Base-by-base conservation (phyloP, 1,140 invertebrate species). In the Philaenus spumarius region DNA sequence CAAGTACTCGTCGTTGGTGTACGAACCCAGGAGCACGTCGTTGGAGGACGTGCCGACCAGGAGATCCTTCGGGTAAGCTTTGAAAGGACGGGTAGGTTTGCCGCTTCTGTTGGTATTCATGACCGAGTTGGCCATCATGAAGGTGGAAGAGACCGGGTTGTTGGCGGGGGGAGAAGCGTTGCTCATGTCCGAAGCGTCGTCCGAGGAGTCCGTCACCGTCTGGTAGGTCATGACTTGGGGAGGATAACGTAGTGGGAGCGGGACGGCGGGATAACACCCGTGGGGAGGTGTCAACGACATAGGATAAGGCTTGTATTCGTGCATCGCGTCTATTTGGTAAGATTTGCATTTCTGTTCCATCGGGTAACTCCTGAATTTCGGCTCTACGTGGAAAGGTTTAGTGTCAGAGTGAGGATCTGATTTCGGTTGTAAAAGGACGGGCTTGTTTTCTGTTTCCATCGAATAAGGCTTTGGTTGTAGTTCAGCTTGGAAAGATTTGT, bases 21-120 rank as follows among this genome's bases (percentile, higher is more conserved):
- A 73, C 58, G 79, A 75, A 4, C 77, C 69, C 6, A 79, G 60
- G 1, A 74, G 60, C 20, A 30, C 63, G 62, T 78, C 75, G 7
- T 71, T 68, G 7, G 75, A 66, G 0, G 45, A 23, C 0, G 79
- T 77, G 4, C 87, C 73, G 0, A 75, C 71, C 0, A 86, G 61
- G 0, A 84, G 81, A 67, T 86, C 81, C 55, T 83, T 82, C 0
- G 84, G 83, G 63, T 87, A 87, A 0, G 83, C 83, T 69, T 88
- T 85, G 65, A 88, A 87, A 1, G 80, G 86, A 26, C 82, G 77
- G 0, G 77, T 69, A 14, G 67, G 53, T 62, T 78, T 81, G 47
- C 64, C 65, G 19, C 15, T 55, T 3, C 51, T 15, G 11, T 42
- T 30, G 11, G 55, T 43, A n/a, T 30, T 58, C 24, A 47, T 58